Conservation (phyloP, 2,113 vertebrate genomes). For the Toxostoma redivivum region DNA sequence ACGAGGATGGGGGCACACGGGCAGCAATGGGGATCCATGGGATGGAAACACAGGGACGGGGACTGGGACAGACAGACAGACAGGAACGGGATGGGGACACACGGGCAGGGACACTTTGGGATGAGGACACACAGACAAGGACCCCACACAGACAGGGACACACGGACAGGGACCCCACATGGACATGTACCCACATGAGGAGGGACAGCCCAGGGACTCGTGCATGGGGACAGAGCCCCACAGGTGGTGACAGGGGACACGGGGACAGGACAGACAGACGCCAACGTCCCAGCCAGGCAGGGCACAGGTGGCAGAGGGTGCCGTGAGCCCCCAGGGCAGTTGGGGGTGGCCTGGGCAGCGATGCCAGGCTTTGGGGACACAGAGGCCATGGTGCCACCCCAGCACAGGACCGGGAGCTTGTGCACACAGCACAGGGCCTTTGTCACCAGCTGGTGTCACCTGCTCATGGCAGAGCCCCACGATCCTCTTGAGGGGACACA, state of each 20-base stretch:
- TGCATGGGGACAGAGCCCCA: not conserved
- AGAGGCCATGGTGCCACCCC: not conserved
- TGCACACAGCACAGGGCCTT: not conserved
- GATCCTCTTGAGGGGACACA: not conserved
- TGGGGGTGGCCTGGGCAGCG: accelerated
- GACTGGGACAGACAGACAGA: not conserved
- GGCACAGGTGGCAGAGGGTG: not conserved
- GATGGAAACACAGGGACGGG: not conserved
- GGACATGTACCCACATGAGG: accelerated
- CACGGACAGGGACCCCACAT: not conserved
- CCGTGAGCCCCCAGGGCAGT: accelerated
- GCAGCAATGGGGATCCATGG: not conserved
- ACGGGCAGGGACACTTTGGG: not conserved
- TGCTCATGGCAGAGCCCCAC: not conserved
- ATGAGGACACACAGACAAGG: not conserved
- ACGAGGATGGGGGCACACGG: not conserved
- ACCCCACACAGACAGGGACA: not conserved
- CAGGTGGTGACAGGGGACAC: not conserved
- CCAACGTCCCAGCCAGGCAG: not conserved
- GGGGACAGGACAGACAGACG: not conserved
- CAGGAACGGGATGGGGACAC: not conserved
- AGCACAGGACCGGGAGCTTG: accelerated
- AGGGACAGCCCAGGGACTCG: not conserved
- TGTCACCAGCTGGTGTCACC: not conserved
- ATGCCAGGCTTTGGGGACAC: not conserved